Evolutionary conservation across 2,797 vertebrate genomes (phyloP), one percentile per base, ranked within the genome.

Genomic region (Coregonus suidteri): DNA sequence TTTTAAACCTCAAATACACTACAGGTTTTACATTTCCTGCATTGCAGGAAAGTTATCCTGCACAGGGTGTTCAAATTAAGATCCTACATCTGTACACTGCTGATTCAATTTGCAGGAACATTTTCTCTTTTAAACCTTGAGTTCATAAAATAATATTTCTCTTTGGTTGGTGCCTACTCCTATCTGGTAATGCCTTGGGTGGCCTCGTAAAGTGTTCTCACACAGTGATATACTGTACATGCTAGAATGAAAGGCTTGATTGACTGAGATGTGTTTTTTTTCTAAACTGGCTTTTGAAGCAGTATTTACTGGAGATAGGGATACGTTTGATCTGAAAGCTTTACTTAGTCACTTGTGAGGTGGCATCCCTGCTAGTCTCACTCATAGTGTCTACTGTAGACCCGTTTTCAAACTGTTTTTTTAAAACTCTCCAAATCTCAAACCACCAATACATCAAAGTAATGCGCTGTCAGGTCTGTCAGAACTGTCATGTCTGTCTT

Each of bases 261-360:
- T 89, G 88, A 89, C 86, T 88, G 56, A 86, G 82, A 35, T 66
- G 86, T 84, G 25, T 59, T 88, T 87, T 87, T 75, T 79, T 79
- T 84, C 84, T 75, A 62, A 25, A 67, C 79, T 70, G 70, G 69
- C 73, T 80, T 92, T 90, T 91, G 82, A 89, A 90, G 88, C 86
- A 70, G n/a, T 41, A 35, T 76, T 67, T 79, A 81, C 79, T 82
- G 13, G 80, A 86, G 79, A 82, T 71, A 16, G 70, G 80, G 74
- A n/a, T 34, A 35, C 13, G 56, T 77, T 52, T 71, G 78, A 78
- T 74, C 56, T 69, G 53, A 69, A 54, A 75, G 77, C 83, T 85
- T 83, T 77, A 47, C 62, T 56, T 69, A 70, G 71, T 67, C 70
- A 66, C 69, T 73, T 64, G 66, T 35, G 59, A 75, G 74, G 76